phyloP scores from a whole-genome alignment of 1,140 invertebrate genomes.

The Adoxophyes honmai region DNA sequence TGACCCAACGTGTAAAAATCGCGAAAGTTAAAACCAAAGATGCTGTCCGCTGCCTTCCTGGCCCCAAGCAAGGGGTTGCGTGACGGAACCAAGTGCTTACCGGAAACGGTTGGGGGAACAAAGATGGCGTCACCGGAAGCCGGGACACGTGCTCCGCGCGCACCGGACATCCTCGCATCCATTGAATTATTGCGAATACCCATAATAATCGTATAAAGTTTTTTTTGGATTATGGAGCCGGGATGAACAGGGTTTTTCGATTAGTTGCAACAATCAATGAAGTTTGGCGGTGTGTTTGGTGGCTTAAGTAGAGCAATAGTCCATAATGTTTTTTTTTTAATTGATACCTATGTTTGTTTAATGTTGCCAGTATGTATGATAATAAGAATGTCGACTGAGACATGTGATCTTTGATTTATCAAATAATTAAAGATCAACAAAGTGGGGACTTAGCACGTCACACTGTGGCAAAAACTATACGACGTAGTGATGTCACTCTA shows the following conservation, averaged over 20 bases:
- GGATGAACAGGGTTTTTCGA: not conserved
- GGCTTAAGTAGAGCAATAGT: too few species aligned
- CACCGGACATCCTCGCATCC: conserved; percentile 61
- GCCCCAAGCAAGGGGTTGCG: conserved; percentile 56
- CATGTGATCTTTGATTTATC: too few species aligned
- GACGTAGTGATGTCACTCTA: too few species aligned
- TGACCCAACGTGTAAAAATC: too few species aligned
- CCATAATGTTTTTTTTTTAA: too few species aligned
- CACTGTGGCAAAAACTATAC: too few species aligned
- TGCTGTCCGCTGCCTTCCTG: conserved; percentile 21
- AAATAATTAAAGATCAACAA: too few species aligned
- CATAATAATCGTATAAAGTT: conserved; percentile 47
- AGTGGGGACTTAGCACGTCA: too few species aligned
- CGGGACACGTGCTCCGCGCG: conserved; percentile 64
- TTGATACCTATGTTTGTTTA: too few species aligned
- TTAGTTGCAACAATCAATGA: conserved; percentile 3
- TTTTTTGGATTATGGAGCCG: not conserved
- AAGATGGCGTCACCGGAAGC: conserved; percentile 68
- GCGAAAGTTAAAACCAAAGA: too few species aligned
- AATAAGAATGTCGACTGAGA: too few species aligned
- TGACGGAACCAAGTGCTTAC: conserved; percentile 32
- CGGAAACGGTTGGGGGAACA: conserved; percentile 41
- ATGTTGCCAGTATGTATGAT: too few species aligned
- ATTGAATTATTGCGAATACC: conserved; percentile 63
- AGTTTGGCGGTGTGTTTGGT: not conserved